phyloP scores from a whole-genome alignment of 2,113 vertebrate genomes.

The Chascanopsetta lugubris region DNA sequence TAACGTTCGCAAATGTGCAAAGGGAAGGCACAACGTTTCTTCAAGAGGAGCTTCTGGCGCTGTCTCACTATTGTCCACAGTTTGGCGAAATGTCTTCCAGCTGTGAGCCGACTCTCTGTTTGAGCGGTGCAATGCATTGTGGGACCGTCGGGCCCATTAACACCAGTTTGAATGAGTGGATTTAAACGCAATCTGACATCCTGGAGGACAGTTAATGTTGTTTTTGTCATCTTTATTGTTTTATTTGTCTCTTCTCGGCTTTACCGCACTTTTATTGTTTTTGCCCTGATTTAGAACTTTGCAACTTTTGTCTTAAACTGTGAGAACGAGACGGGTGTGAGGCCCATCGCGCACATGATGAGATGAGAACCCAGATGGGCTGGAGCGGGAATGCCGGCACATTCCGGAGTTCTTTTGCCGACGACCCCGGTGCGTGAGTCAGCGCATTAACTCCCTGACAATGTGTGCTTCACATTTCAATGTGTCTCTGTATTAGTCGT shows the following conservation, averaged over 20 bases:
- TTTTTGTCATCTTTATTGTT: constrained; percentile 9
- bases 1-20: not conserved
- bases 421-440: not conserved
- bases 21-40: not conserved
- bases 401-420: not conserved
- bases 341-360: not conserved
- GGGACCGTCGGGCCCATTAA: constrained; percentile 17
- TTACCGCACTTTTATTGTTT: not conserved
- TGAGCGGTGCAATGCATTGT: constrained; percentile 28
- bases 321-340: not conserved
- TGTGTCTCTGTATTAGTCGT: constrained; percentile 36
- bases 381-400: not conserved
- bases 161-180: not conserved
- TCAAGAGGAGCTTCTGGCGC: constrained; percentile 15
- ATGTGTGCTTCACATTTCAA: constrained; percentile 26
- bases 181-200: constrained; percentile 2
- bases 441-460: constrained; percentile 21
- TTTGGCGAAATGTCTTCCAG: constrained; percentile 51
- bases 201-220: not conserved
- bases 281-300: constrained; percentile 2
- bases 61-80: constrained; percentile 30
- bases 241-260: not conserved
- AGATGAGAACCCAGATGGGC: constrained; percentile 1
- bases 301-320: not conserved
- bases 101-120: constrained; percentile 27